Base-by-base conservation (phyloP, 2,113 vertebrate species). In the Notarius quadriscutis region DNA sequence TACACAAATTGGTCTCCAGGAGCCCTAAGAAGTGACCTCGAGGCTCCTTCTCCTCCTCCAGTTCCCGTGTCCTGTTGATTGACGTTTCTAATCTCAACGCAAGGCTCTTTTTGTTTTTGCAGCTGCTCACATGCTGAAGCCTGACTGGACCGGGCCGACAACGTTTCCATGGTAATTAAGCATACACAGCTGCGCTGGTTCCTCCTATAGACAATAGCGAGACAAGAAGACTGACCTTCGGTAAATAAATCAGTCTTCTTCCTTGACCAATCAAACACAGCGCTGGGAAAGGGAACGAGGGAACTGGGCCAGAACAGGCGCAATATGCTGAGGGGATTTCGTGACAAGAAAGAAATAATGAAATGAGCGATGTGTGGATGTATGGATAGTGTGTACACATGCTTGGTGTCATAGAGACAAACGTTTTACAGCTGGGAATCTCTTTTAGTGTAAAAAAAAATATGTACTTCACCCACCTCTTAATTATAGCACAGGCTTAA, bases 141-240 rank as follows among this genome's bases (percentile, higher is more conserved):
- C 81, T 83, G 91, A 89, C 89, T 90, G 93, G 91, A 89, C 87
- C 82, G 7, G 77, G 69, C 84, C 67, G 75, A 86, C 89, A 89
- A 83, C 55, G 91, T 92, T 91, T 89, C 90, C 86, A 91, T 92
- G 90, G 90, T 50, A 79, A 92, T 92, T 90, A 91, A 91, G 92
- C 90, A 87, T 89, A 90, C 92, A 91, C 88, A 91, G 91, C 89
- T 93, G 91, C 10, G 78, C 84, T 78, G 77, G 89, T 89, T 92
- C 89, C 87, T 88, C 12, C 67, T 41, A 83, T 84, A 69, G 82
- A 89, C 90, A 91, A 88, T 89, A 75, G 90, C n/a, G 67, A 88
- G 88, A 91, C 71, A 86, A 91, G 85, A 83, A 87, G 89, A 85
- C 74, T 90, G 87, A 89, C 89, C 88, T 81, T 65, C 14, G 22